phyloP scores from a whole-genome alignment of 2,113 vertebrate species.

The Syngnathus scovelli region DNA sequence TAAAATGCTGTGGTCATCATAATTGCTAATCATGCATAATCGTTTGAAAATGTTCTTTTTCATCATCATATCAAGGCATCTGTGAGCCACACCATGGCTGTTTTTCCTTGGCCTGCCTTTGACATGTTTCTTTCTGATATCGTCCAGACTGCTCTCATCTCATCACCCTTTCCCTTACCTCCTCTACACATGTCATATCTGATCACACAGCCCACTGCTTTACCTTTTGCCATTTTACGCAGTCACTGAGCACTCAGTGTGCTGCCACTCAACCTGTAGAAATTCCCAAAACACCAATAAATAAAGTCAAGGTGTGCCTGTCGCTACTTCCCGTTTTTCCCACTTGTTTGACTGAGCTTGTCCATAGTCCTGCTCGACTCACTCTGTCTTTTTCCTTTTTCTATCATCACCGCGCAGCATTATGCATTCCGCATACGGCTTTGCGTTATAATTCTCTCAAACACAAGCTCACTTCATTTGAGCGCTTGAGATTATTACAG shows the following conservation, averaged over 20 bases:
- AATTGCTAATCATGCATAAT: no score
- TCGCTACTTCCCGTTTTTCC: not conserved
- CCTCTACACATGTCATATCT: conserved; percentile 16
- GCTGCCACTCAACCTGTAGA: conserved; percentile 11
- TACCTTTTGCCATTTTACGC: conserved; percentile 20
- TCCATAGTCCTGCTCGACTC: not conserved
- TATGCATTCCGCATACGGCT: conserved; percentile 3
- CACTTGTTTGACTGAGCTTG: not conserved
- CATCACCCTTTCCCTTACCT: not conserved
- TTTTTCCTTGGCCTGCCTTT: not conserved
- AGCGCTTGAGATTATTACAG: conserved; percentile 22
- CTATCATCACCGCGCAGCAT: not conserved
- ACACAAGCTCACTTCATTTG: conserved; percentile 10
- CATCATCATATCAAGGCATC: not conserved
- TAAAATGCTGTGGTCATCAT: no score
- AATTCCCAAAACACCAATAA: conserved; percentile 10
- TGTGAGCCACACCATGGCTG: not conserved
- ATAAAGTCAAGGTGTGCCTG: not conserved
- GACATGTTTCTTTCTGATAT: not conserved
- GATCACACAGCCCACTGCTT: conserved; percentile 28
- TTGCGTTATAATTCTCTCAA: conserved; percentile 9
- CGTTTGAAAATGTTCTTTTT: not conserved
- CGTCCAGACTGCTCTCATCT: not conserved
- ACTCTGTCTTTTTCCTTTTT: not conserved
- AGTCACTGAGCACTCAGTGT: conserved; percentile 4